Evolutionary conservation across 1,140 invertebrate species (phyloP), one percentile per base, ranked within the genome.

Genomic region (Papilio xuthus): DNA sequence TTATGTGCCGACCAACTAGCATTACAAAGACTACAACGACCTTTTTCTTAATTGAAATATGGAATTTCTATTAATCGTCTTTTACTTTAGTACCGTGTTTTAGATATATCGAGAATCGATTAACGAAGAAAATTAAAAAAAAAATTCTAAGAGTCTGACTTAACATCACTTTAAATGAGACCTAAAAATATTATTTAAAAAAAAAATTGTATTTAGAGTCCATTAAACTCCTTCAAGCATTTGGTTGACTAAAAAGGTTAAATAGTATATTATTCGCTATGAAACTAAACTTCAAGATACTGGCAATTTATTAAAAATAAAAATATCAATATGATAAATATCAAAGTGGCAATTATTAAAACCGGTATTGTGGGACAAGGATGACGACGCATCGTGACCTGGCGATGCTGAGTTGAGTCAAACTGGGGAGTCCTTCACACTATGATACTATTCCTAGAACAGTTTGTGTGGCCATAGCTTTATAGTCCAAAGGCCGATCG

Each of bases 391-490:
- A 75, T 81, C 72, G 72, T 81, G 80, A 81, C 77, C 80, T 81
- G 80, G 72, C 80, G 78, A 69, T 70, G 78, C 69, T 78, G 67
- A 23, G 60, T 41, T 63, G 73, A 74, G 60, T 77, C 47, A 50
- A 69, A 70, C 63, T 67, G 81, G 71, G 78, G 78, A 85, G 83
- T 86, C 79, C 82, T 86, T 78, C 44, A 82, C 83, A 86, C 71
- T 77, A 74, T 79, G 75, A 71, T 83, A 82, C 81, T 72, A 83
- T 89, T 87, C 83, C 80, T 79, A 86, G 83, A 87, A 86, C 32
- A 76, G 41, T 23, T 18, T 32, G 13, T 41, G 32, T 44, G 70
- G 26, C 20, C 41, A 60, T 23, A 42, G 37, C 41, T 71, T 71
- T 32, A 32, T 2, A 70, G 70, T 23, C 70, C 13, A 41, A 20